Base-by-base conservation (phyloP, 2,888 invertebrate species). In the Eristalis intricaria region DNA sequence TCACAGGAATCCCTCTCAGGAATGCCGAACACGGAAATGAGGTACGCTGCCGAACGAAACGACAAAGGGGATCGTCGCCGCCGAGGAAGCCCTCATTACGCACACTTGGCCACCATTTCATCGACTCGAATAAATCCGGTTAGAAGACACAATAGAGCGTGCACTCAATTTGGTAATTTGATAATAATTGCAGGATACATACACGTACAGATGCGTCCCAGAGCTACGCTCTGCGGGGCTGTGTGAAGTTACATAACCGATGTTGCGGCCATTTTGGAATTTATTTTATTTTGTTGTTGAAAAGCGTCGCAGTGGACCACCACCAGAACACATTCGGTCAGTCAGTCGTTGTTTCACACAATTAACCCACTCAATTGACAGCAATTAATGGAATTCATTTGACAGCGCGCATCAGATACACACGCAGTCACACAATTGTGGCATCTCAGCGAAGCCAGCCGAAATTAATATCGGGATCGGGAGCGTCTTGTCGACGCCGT, bases 301-400 rank as follows among this genome's bases (percentile, higher is more conserved):
- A 80, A 83, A 75, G 73, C 58, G 19, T 35, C 77, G 23, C 69
- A 19, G 22, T 56, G 32, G 60, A 60, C 60, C 26, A 60, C 23
- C 15, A 15, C 32, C n/a, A n/a, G n/a, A 60, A 10, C 60, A 60
- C 60, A 60, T 60, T 77, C 69, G 66, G 66, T 23, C 43, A 38
- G 81, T 78, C 70, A 26, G 73, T 69, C 82, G 81, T 74, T 89
- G 85, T 89, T 88, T 89, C 86, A 82, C 89, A 74, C 89, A 89
- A 89, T 89, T 89, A 89, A 89, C 89, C 89, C 89, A 64, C 86
- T 88, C 88, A 90, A 89, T 89, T 89, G 90, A 89, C 90, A 89
- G 88, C 90, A 89, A 89, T 89, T 88, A 89, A 89, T 84, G 73
- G 79, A 88, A 83, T 89, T 70, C 88, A 84, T 87, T 84, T 88